These are phyloP conservation scores for Scophthalmus maximus DNA, from an alignment of 2,113 vertebrate genomes.

Conservation along the genomic window DNA sequence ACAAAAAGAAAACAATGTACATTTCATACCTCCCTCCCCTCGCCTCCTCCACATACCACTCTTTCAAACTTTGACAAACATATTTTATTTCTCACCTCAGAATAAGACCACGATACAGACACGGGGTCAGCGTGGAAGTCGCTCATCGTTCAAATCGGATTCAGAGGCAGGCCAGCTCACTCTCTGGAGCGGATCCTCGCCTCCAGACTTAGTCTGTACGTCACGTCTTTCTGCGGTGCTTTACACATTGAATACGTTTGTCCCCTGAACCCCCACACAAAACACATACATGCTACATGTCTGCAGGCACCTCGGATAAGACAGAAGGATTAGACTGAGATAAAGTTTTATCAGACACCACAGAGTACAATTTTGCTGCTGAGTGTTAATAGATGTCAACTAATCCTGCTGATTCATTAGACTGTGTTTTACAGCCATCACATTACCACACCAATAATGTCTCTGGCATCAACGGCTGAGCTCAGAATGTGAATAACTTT, in stretches of 20 bases:
- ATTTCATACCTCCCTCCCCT: conserved; percentile 59
- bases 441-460: conserved; percentile 47
- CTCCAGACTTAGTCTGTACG: not conserved
- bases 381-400: conserved; percentile 56
- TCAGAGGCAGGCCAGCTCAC: conserved; percentile 16
- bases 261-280: conserved; percentile 37
- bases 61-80: conserved; percentile 57
- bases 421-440: conserved; percentile 51
- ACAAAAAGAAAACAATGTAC: conserved; percentile 84
- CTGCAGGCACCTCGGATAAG: conserved; percentile 82
- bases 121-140: conserved; percentile 39
- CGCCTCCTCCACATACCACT: conserved; percentile 37
- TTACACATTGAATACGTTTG: conserved; percentile 22
- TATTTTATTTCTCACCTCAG: conserved; percentile 35
- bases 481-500: conserved; percentile 32
- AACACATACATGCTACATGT: conserved; percentile 86
- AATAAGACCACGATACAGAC: conserved; percentile 45
- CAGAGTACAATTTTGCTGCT: conserved; percentile 69
- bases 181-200: conserved; percentile 4
- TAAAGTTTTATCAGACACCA: conserved; percentile 68
- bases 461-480: conserved; percentile 42
- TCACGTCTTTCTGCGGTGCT: conserved; percentile 25
- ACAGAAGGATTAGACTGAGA: conserved; percentile 78
- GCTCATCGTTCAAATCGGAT: conserved; percentile 40
- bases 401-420: conserved; percentile 45